phyloP scores from a whole-genome alignment of 2,888 invertebrate genomes.

The Carpatolechia fugitivella region DNA sequence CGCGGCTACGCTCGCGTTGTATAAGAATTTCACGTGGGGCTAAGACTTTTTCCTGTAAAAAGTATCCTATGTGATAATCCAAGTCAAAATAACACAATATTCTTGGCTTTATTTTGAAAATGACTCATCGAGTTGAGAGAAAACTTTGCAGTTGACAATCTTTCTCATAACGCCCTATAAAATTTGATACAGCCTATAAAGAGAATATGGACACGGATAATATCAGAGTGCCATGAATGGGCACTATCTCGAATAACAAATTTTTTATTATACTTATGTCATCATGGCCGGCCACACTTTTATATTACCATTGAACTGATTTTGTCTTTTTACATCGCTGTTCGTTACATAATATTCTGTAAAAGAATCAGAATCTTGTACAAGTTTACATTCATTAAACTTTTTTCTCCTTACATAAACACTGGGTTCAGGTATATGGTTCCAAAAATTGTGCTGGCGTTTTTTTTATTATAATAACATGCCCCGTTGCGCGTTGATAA shows the following conservation, averaged over 20 bases:
- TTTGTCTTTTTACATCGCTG: not conserved
- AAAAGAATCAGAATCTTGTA: not conserved
- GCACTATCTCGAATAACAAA: not conserved
- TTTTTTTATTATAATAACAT: not conserved
- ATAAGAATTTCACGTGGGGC: too few relatives aligned
- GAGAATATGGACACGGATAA: not conserved
- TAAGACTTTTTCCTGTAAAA: too few relatives aligned
- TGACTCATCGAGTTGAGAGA: not conserved
- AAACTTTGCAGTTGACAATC: not conserved
- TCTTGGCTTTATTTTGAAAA: not conserved
- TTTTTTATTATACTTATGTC: not conserved
- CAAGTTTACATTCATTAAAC: not conserved
- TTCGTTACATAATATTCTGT: not conserved
- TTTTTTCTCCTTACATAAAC: constrained; percentile 1
- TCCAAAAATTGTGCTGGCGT: not conserved
- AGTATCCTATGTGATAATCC: too few relatives aligned
- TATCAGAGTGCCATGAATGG: not conserved
- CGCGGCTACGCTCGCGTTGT: too few relatives aligned
- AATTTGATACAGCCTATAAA: not conserved
- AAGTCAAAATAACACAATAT: too few relatives aligned
- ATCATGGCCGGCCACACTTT: not conserved
- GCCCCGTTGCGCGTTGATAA: too few relatives aligned
- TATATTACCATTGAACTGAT: not conserved
- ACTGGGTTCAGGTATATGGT: not conserved
- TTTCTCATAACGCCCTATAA: not conserved